A percentile compares a stretch with the other conserved stretches of the same genome.
These are phyloP conservation scores for Thaleichthys pacificus DNA, from an alignment of 2,797 vertebrate genomes.

Conservation along the genomic window DNA sequence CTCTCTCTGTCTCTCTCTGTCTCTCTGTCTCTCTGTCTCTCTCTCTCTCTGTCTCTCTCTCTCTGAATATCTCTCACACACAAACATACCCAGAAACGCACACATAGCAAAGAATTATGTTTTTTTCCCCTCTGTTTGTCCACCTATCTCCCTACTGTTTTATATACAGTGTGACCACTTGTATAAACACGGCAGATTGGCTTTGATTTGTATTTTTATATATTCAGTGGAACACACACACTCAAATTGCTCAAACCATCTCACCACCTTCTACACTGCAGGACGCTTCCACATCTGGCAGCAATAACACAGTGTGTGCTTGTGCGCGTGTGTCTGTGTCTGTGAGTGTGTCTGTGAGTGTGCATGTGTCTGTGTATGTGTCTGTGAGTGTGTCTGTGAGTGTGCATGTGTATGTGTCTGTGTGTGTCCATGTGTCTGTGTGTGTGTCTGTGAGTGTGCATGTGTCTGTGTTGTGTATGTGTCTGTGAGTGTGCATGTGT, in stretches of 20 bases:
- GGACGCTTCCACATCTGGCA: constrained; percentile 69
- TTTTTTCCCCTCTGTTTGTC: background rate
- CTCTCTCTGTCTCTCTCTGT: background rate
- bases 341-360: constrained; percentile 19
- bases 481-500: background rate
- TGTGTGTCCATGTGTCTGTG: constrained; percentile 5
- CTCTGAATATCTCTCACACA: constrained; percentile 4
- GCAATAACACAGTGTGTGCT: constrained; percentile 59
- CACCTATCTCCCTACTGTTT: constrained; percentile 12
- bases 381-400: constrained; percentile 21
- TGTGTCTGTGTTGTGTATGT: constrained; percentile 14
- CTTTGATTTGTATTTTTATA: constrained; percentile 12
- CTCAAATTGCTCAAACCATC: background rate
- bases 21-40: background rate
- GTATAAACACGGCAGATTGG: constrained; percentile 21
- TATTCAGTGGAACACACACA: background rate
- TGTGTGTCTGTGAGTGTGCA: constrained; percentile 11
- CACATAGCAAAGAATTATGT: background rate
- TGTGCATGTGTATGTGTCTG: constrained; percentile 9
- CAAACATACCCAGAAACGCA: constrained; percentile 23
- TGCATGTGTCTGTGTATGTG: constrained; percentile 7
- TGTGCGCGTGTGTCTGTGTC: constrained; percentile 25
- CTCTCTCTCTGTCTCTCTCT: background rate
- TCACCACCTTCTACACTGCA: constrained; percentile 40
- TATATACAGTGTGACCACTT: constrained; percentile 8